Evolutionary conservation across 1,140 invertebrate species (phyloP).

Genomic region (Megalonaias nervosa): DNA sequence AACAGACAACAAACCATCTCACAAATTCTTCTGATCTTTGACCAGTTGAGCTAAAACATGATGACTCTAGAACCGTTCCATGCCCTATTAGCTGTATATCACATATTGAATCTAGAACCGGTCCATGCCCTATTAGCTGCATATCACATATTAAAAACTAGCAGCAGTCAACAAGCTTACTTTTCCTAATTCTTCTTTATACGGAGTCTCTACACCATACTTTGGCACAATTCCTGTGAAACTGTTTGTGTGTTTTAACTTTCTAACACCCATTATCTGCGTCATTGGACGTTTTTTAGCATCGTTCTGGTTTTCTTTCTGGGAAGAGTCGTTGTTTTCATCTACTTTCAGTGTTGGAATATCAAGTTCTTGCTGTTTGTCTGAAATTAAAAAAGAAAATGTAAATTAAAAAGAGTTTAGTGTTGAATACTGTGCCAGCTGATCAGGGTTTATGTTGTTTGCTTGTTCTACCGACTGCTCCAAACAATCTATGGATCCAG

Average conservation of each 20-base stretch:
- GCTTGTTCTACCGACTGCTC: too few relatives aligned
- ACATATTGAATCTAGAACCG: too few relatives aligned
- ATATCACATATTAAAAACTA: background rate
- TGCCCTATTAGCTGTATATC: too few relatives aligned
- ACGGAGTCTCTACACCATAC: slow-evolving; percentile 91
- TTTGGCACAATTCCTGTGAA: slow-evolving; percentile 92
- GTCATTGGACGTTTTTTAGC: slow-evolving; percentile 72
- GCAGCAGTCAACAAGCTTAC: slow-evolving; percentile 68
- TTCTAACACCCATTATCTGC: slow-evolving; percentile 65
- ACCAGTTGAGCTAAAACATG: too few relatives aligned
- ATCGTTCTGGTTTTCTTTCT: slow-evolving; percentile 81
- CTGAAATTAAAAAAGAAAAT: slow-evolving; percentile 73
- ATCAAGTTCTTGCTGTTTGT: slow-evolving; percentile 97
- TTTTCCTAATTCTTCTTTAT: slow-evolving; percentile 90
- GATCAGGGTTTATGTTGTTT: too few relatives aligned
- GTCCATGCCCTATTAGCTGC: too few relatives aligned
- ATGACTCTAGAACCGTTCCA: too few relatives aligned
- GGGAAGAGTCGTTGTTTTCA: slow-evolving; percentile 44
- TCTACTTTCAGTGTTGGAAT: slow-evolving; percentile 82
- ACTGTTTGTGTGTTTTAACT: slow-evolving; percentile 74
- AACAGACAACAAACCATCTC: too few relatives aligned
- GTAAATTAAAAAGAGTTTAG: too few relatives aligned
- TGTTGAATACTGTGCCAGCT: too few relatives aligned
- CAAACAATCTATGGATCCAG: too few relatives aligned
- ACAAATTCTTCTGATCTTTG: too few relatives aligned